Percentiles rank a stretch among this genome's conserved stretches.
phyloP scores from a whole-genome alignment of 2,113 vertebrate genomes.

The Phalacrocorax pelagicus region DNA sequence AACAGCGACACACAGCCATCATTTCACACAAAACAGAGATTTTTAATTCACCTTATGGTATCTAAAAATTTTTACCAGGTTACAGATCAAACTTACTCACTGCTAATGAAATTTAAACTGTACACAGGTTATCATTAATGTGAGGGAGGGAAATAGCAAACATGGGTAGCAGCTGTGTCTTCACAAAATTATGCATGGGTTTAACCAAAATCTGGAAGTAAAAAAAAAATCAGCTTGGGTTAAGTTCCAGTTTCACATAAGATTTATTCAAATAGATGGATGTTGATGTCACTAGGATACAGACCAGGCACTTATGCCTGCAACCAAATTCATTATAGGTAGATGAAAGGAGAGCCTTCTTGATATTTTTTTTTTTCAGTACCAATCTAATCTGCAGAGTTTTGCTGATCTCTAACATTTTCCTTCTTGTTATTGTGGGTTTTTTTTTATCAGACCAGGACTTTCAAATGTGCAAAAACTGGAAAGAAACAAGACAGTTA shows the following conservation, averaged over 20 bases:
- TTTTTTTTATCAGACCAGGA: neutral
- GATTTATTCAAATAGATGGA: neutral
- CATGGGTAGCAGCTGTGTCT: rapidly evolving
- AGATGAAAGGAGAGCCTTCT: neutral
- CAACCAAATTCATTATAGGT: neutral
- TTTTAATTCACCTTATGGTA: neutral
- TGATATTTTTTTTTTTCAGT: neutral
- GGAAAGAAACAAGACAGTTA: neutral
- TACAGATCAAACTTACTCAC: neutral
- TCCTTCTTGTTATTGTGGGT: neutral
- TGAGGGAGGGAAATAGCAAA: neutral
- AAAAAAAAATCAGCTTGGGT: neutral
- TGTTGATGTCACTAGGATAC: neutral
- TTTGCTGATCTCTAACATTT: neutral
- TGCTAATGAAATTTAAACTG: neutral
- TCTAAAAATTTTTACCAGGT: neutral
- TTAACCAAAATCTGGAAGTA: neutral
- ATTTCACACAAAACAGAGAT: neutral
- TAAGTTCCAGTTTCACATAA: neutral
- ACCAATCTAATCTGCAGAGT: neutral
- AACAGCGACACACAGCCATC: rapidly evolving
- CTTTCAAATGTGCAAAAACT: neutral
- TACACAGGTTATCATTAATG: neutral
- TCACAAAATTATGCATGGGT: neutral
- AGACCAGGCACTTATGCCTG: neutral